Evolutionary conservation across 2,888 invertebrate species (phyloP), one percentile per base, ranked within the genome.

Genomic region (Hoplodrina blanda): DNA sequence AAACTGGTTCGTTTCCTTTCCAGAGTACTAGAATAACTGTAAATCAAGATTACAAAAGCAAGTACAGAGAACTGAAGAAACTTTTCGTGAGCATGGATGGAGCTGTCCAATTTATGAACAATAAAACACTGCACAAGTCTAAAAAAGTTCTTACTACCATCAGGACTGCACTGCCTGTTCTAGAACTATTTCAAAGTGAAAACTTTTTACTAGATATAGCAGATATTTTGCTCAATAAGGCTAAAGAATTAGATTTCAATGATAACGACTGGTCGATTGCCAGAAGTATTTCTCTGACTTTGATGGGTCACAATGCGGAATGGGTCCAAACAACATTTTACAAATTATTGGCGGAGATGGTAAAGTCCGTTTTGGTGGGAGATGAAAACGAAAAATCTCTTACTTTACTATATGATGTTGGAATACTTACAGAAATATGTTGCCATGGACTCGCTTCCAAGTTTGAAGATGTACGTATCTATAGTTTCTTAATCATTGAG

Each of bases 361-460:
- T 97, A 11, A 92, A 94, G 73, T 91, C 92, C 5, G 93, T 96
- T 46, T 90, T 97, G 54, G 96, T 97, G 33, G 96, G 96, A 5
- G 96, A 96, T 49, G 92, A 92, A 17, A 91, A 90, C 62, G 97
- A 97, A 83, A 95, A 94, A 81, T 94, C 95, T 85, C 90, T 96
- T 78, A 94, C 90, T 53, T 96, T 97, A 87, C 85, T 97, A 53
- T 93, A 96, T 70, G 96, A 97, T 76, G 93, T 96, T 19, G 94
- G 94, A 55, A 90, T 97, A 62, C 86, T 98, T 62, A 96, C 95
- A 1, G 97, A 97, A 92, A 97, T 97, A 49, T 96, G 97, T 73
- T 96, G 96, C 80, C 97, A 97, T 87, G 97, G 97, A 56, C 85
- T 97, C 15, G 95, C 93, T 13, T 96, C 95, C 0, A 86, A 86